phyloP scores from a whole-genome alignment of 2,888 invertebrate genomes.

The Heteromurus nitidus region DNA sequence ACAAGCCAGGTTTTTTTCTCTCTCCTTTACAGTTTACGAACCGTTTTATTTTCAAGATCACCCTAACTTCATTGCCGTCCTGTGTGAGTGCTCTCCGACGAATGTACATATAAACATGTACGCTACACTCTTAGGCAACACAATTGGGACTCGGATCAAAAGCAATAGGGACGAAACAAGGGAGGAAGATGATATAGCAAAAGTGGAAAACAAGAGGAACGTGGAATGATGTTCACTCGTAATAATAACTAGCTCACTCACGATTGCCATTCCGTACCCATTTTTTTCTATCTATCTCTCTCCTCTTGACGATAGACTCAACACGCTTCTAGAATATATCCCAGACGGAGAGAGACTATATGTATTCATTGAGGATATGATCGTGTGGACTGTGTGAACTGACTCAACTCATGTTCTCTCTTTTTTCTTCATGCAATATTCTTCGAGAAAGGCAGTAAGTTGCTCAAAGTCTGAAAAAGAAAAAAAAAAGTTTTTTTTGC shows the following conservation, averaged over 20 bases:
- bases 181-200: neutral
- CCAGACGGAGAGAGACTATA: slow-evolving; percentile 47
- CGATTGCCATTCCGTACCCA: neutral
- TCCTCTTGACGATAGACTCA: slow-evolving; percentile 29
- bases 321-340: slow-evolving; percentile 20
- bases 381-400: neutral
- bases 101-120: neutral
- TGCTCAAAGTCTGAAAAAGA: neutral
- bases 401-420: slow-evolving; percentile 39
- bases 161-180: slow-evolving; percentile 17
- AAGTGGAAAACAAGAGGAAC: slow-evolving; percentile 21
- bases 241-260: slow-evolving; percentile 38
- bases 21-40: neutral
- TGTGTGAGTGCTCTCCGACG: neutral
- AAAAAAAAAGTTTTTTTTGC: slow-evolving; percentile 34
- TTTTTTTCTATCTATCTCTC: slow-evolving; percentile 2
- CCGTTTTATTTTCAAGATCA: slow-evolving; percentile 6
- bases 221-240: slow-evolving; percentile 39
- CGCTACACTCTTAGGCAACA: too few relatives aligned
- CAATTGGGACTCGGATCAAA: slow-evolving; percentile 30
- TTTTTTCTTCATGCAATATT: slow-evolving; percentile 14
- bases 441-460: slow-evolving; percentile 20
- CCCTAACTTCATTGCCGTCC: slow-evolving; percentile 15
- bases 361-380: slow-evolving; percentile 23
- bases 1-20: neutral